A percentile compares a stretch with the other conserved stretches of the same genome.
Conservation (phyloP, 1,140 invertebrate species). For the Aphaenogaster floridana region DNA sequence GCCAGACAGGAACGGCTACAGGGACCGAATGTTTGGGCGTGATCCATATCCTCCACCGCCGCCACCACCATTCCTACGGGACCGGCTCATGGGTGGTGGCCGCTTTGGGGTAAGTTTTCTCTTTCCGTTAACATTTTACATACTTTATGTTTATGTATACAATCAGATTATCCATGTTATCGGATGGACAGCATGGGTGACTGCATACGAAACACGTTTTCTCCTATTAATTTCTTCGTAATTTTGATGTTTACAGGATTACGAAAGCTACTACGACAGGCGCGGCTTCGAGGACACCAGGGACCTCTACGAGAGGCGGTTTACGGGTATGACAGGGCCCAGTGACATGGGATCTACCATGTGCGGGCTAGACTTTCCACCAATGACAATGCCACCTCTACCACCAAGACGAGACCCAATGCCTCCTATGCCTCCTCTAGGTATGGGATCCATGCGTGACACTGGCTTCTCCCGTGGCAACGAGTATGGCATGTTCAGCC, state of each 20-base stretch:
- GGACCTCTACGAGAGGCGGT: constrained; percentile 93
- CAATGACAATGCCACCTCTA: constrained; percentile 89
- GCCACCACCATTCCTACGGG: constrained; percentile 94
- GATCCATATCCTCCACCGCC: constrained; percentile 94
- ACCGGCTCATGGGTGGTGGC: constrained; percentile 93
- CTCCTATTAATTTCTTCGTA: not conserved
- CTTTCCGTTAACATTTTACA: constrained; percentile 7
- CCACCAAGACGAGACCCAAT: constrained; percentile 90
- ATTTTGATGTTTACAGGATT: constrained; percentile 88
- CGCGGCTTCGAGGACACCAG: constrained; percentile 91
- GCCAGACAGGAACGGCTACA: constrained; percentile 91
- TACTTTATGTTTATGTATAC: no score
- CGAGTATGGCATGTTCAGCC: constrained; percentile 94
- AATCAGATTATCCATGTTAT: not conserved
- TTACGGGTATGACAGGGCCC: constrained; percentile 89
- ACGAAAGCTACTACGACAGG: constrained; percentile 93
- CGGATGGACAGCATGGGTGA: not conserved
- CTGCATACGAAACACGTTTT: not conserved
- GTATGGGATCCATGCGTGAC: constrained; percentile 87
- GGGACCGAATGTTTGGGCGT: constrained; percentile 93
- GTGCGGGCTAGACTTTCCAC: constrained; percentile 89
- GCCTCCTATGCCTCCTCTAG: constrained; percentile 89
- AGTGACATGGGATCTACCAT: constrained; percentile 88
- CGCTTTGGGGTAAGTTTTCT: constrained; percentile 91
- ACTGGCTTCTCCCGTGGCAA: constrained; percentile 87